Base-by-base conservation (phyloP, 2,113 vertebrate genomes). In the Dunckerocampus dactyliophorus region DNA sequence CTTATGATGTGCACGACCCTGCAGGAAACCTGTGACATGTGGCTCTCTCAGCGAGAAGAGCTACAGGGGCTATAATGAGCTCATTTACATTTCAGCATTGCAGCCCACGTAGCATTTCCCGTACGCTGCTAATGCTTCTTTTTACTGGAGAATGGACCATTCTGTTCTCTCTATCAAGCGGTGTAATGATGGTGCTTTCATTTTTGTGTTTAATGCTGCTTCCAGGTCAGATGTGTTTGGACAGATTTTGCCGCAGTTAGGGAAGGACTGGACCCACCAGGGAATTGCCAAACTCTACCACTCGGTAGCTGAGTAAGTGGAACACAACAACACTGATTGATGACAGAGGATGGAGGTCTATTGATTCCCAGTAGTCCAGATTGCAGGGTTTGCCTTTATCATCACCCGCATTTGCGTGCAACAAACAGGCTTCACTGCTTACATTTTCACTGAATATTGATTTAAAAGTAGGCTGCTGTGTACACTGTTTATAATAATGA, bases 221-320 rank as follows among this genome's bases (percentile, higher is more conserved):
- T 64, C 72, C 61, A 99, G 97, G 87, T 98, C 97, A 28, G 97
- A 99, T 83, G 96, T 96, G 67, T 90, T 98, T 82, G 97, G 97
- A 16, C 97, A 99, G 79, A 99, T 99, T 65, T 90, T 99, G 54
- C 97, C 97, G n/a, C 96, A 98, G 71, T 81, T 99, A 83, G 97
- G 97, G 66, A 99, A 99, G 81, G 97, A 99, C 88, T 99, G 97
- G 97, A 99, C 97, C 43, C 97, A 99, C 71, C 94, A 97, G 82
- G 97, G 96, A 34, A 98, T 99, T 58, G 97, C 96, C 45, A 96
- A 95, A 82, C 95, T 99, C 7, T 99, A 98, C 82, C 95, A 98
- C 82, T 94, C 94, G 67, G 96, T 99, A 76, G 94, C 96, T 0
- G 93, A 99, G 97, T 98, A 89, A 89, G 95, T 93, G 58, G 3